Evolutionary conservation across 2,888 invertebrate species (phyloP), one percentile per base, ranked within the genome.

Genomic region (Halictus quadricinctus): DNA sequence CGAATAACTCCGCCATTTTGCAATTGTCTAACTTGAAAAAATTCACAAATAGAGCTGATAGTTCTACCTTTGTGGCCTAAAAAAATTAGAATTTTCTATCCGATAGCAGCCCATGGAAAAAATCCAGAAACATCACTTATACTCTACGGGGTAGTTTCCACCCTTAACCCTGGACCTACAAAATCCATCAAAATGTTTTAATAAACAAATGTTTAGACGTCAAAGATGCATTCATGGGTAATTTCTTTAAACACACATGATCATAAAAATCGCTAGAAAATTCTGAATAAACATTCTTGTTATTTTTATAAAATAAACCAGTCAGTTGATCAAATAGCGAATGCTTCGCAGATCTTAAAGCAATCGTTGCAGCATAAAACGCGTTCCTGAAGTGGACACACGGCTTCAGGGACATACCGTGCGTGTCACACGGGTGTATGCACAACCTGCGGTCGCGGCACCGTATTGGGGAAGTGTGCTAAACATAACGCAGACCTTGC

Each of bases 401-500:
- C 25, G 70, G 69, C 77, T 77, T 78, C 29, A 43, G 41, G 10
- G 77, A 29, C 36, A n/a, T 58, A 74, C 12, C 73, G 18, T 12
- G 73, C 50, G 29, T 21, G 73, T 73, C 12, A n/a, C 50, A 73
- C 50, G 50, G 12, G 15, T 21, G 36, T 36, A 36, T 54, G 50
- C 50, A 54, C 36, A 21, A 64, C 21, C 43, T 41, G 41, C 36
- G 29, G 18, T 21, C 18, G 64, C 3, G n/a, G n/a, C 41, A 50
- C 41, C 48, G 69, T 50, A 76, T 69, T 41, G 66, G 48, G 72
- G 50, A 36, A 50, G 21, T 21, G 73, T 36, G 73, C 73, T 73
- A 73, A 73, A 73, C 73, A 73, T 50, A 73, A 74, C 54, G 54
- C 54, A 70, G 70, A 70, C 70, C 77, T 77, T 43, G 70, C n/a